These are phyloP conservation scores for Eulemur albifrons DNA, from an alignment of 2,797 vertebrate genomes.

Conservation along the genomic window DNA sequence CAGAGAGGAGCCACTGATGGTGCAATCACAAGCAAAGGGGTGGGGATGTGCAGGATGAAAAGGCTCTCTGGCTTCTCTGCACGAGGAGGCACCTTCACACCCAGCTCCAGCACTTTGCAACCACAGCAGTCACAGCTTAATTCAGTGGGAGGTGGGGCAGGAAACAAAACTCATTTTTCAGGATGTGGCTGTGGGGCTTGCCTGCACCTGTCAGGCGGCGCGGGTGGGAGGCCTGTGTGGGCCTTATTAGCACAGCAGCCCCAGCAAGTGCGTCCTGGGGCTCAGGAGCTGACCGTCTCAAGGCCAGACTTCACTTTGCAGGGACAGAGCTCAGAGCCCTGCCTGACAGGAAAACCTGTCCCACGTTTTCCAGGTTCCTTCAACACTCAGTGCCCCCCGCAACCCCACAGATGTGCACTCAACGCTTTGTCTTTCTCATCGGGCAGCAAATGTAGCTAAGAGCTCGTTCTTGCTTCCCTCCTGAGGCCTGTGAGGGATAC, in stretches of 20 bases:
- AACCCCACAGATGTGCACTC: background rate
- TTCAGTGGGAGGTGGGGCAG: background rate
- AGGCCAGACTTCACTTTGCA: background rate
- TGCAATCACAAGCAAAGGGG: background rate
- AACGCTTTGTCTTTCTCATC: background rate
- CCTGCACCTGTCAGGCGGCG: background rate
- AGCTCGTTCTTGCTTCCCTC: background rate
- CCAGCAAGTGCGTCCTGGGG: background rate
- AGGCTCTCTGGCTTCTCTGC: background rate
- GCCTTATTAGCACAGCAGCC: background rate
- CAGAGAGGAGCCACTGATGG: background rate
- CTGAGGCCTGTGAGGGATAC: background rate
- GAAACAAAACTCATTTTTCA: background rate
- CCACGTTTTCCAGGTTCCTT: background rate
- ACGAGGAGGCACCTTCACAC: background rate
- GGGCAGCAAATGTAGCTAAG: background rate
- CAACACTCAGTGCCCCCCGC: rapidly evolving
- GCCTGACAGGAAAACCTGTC: too few species aligned
- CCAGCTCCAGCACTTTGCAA: background rate
- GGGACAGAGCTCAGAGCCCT: background rate
- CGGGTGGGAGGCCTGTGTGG: background rate
- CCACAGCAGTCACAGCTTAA: background rate
- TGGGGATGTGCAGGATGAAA: background rate
- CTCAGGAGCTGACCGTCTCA: background rate
- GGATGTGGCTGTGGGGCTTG: background rate